Percentiles rank a stretch among this genome's conserved stretches.
Evolutionary conservation across 1,140 invertebrate genomes (phyloP).

Genomic region (Drosophila melanica): DNA sequence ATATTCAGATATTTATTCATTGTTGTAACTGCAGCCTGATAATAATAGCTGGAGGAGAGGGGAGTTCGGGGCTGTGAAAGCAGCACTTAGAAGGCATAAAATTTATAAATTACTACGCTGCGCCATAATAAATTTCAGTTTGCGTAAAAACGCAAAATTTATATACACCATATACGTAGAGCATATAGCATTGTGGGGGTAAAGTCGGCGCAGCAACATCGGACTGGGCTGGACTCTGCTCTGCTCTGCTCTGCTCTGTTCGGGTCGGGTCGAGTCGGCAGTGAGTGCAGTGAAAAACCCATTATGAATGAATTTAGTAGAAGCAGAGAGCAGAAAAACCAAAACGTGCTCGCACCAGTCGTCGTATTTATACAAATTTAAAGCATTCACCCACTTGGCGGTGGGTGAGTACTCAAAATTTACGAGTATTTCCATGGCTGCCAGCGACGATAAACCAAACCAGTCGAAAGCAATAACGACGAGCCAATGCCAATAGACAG

Average conservation of each 20-base stretch:
- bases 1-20: slow-evolving; percentile 38
- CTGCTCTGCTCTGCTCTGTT: too few species aligned
- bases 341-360: slow-evolving; percentile 48
- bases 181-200: background rate
- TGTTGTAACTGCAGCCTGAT: slow-evolving; percentile 21
- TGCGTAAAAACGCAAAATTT: slow-evolving; percentile 81
- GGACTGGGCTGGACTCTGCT: slow-evolving; percentile 12
- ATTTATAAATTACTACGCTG: slow-evolving; percentile 79
- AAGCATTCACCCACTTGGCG: slow-evolving; percentile 45
- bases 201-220: background rate
- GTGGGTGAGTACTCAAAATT: slow-evolving; percentile 62
- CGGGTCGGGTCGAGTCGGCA: too few species aligned
- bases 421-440: slow-evolving; percentile 79
- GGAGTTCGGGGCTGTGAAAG: slow-evolving; percentile 6
- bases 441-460: slow-evolving; percentile 72
- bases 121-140: slow-evolving; percentile 82
- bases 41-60: slow-evolving; percentile 5
- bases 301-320: slow-evolving; percentile 83
- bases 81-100: slow-evolving; percentile 79
- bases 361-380: slow-evolving; percentile 66
- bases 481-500: slow-evolving; percentile 65
- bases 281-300: slow-evolving; percentile 63
- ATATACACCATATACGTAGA: slow-evolving; percentile 68
- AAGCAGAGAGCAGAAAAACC: slow-evolving; percentile 62
- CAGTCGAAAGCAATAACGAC: slow-evolving; percentile 78